These are phyloP conservation scores for Opisthocomus hoazin DNA, from an alignment of 2,113 vertebrate species.

Conservation along the genomic window DNA sequence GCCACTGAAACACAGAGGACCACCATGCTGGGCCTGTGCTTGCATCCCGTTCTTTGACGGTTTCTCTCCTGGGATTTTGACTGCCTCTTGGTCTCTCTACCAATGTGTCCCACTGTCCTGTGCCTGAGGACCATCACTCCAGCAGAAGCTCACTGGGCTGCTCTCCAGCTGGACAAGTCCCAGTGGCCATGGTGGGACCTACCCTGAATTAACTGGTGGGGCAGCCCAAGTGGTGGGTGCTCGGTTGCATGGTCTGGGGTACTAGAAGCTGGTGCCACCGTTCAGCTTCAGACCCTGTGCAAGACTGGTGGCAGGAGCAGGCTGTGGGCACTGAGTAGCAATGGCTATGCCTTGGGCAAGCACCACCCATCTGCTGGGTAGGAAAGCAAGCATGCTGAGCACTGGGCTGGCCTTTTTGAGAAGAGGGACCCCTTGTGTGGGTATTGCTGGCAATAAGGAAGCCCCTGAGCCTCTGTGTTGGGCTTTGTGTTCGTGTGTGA, in stretches of 20 bases:
- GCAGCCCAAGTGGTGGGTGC: not conserved
- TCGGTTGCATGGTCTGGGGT: not conserved
- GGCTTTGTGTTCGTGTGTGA: not conserved
- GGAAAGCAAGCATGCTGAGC: not conserved
- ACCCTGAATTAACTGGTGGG: not conserved
- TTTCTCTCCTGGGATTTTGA: not conserved
- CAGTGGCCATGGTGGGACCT: not conserved
- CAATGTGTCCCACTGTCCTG: not conserved
- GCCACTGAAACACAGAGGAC: not conserved
- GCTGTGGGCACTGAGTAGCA: rapidly evolving
- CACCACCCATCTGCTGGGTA: not conserved
- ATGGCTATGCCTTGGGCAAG: not conserved
- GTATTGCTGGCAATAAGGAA: not conserved
- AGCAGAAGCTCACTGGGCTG: not conserved
- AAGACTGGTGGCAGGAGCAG: not conserved
- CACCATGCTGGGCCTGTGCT: not conserved
- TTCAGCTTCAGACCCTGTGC: not conserved
- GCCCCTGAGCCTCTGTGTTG: rapidly evolving
- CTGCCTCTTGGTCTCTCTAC: not conserved
- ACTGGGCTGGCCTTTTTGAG: not conserved
- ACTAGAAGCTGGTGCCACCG: not conserved
- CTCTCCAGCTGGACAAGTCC: not conserved
- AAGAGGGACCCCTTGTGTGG: not conserved
- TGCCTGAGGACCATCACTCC: no score
- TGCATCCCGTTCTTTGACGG: not conserved